These are phyloP conservation scores for Motacilla alba DNA, from an alignment of 2,113 vertebrate species.

Conservation along the genomic window DNA sequence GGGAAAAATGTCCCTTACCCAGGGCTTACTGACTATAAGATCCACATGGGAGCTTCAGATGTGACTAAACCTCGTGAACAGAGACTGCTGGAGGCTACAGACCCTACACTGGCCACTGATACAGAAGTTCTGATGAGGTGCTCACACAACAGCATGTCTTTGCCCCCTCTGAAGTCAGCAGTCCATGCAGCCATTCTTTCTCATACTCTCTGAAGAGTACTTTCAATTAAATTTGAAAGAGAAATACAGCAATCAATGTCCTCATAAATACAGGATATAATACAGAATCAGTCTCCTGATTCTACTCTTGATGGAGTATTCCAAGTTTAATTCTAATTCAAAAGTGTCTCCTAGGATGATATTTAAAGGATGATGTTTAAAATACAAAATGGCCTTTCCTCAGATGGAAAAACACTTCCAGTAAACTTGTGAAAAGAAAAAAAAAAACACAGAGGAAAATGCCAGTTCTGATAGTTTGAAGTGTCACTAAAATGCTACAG, in stretches of 20 bases:
- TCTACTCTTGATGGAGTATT: neutral
- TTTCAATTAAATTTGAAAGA: neutral
- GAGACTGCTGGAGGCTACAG: neutral
- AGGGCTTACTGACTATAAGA: neutral
- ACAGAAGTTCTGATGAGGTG: neutral
- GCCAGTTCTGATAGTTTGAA: neutral
- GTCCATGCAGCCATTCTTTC: neutral
- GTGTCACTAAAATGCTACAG: neutral
- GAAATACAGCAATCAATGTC: neutral
- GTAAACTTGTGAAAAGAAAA: neutral
- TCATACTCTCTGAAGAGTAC: neutral
- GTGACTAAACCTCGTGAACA: rapidly evolving
- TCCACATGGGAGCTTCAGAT: neutral
- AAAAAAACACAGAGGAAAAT: neutral
- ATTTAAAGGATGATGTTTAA: neutral
- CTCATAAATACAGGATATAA: neutral
- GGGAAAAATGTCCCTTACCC: neutral
- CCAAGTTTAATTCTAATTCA: neutral
- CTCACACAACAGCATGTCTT: neutral
- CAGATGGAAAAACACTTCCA: neutral
- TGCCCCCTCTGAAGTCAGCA: neutral
- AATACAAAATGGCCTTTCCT: neutral
- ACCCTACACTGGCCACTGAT: neutral
- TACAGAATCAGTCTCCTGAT: neutral
- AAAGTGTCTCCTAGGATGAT: neutral